Evolutionary conservation across 2,888 invertebrate species (phyloP).

Genomic region (Callimorpha dominula): DNA sequence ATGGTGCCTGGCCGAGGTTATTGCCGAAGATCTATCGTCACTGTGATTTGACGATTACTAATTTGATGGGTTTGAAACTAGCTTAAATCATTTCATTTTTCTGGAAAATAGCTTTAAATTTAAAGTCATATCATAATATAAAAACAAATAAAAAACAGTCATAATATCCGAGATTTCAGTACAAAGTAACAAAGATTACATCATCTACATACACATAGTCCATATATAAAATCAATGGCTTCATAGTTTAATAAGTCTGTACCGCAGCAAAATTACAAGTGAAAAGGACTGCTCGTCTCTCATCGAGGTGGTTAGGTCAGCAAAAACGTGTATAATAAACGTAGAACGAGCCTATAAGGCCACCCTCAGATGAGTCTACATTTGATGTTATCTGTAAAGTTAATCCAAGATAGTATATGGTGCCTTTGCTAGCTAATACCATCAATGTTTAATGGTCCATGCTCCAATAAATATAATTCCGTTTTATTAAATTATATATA

Average conservation of each 20-base stretch:
- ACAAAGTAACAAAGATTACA: not conserved
- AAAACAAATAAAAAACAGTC: too few species aligned
- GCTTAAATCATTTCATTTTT: too few species aligned
- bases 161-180: not conserved
- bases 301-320: constrained; percentile 59
- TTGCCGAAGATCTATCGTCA: too few species aligned
- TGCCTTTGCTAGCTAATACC: not conserved
- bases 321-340: constrained; percentile 60
- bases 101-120: too few species aligned
- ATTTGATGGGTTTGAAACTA: too few species aligned
- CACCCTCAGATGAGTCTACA: constrained; percentile 41
- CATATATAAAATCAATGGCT: constrained; percentile 12
- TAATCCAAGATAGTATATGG: constrained; percentile 19
- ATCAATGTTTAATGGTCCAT: not conserved
- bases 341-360: constrained; percentile 49
- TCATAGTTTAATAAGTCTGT: constrained; percentile 38
- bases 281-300: constrained; percentile 48
- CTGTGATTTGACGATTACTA: too few species aligned
- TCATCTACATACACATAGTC: not conserved
- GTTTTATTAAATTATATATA: not conserved
- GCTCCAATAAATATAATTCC: too few species aligned
- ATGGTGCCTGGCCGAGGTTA: too few species aligned
- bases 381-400: constrained; percentile 28
- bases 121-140: too few species aligned
- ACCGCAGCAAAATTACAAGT: constrained; percentile 26